Conservation (phyloP, 2,113 vertebrate genomes). For the Brachyistius frenatus region DNA sequence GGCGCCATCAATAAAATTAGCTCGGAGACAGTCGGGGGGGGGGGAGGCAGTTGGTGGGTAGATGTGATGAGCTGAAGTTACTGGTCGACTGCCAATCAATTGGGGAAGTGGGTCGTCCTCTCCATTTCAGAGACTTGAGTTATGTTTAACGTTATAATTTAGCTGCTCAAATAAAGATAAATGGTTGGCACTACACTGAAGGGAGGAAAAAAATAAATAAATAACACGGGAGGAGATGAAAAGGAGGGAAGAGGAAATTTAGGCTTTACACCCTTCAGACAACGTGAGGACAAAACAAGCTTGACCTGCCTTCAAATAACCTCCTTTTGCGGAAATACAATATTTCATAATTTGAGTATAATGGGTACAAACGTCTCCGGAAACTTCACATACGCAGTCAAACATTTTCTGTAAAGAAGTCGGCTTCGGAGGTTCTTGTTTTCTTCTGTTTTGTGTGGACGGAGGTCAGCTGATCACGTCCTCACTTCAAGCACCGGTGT, state of each 20-base stretch:
- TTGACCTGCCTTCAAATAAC: neutral
- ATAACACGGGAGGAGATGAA: neutral
- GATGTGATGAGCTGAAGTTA: constrained; percentile 54
- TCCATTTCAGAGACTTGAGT: constrained; percentile 59
- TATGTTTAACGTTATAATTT: constrained; percentile 68
- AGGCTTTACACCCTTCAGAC: neutral
- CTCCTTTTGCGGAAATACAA: no score
- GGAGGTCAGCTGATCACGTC: no score
- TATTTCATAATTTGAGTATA: no score
- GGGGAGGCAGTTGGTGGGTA: constrained; percentile 47
- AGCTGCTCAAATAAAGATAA: constrained; percentile 54
- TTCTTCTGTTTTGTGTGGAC: no score
- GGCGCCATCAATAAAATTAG: constrained; percentile 73
- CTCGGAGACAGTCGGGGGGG: constrained; percentile 52
- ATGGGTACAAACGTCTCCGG: no score
- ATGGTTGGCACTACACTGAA: constrained; percentile 29
- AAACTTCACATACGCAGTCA: no score
- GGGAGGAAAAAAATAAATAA: neutral
- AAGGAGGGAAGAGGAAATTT: neutral
- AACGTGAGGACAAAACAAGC: constrained; percentile 12
- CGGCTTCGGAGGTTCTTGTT: no score
- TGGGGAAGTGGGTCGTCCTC: constrained; percentile 55
- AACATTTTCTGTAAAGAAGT: no score
- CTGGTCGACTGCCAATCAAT: constrained; percentile 57
- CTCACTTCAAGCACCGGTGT: no score